Base-by-base conservation (phyloP, 2,888 invertebrate species). In the Ecliptopera silaceata region DNA sequence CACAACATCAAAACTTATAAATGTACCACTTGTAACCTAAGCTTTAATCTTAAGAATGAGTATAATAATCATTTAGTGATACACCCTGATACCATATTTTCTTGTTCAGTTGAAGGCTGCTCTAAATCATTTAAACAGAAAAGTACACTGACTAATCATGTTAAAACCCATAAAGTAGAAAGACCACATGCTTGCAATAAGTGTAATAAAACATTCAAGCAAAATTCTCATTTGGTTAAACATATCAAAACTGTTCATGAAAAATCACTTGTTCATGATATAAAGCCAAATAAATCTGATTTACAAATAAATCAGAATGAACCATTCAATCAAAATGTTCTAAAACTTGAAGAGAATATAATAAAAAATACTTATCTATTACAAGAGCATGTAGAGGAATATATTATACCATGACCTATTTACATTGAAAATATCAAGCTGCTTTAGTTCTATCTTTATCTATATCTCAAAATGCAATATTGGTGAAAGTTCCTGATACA, bases 151-250 rank as follows among this genome's bases (percentile, higher is more conserved):
- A 39, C 11, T 13, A 45, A 45, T 46, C 56, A 56, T 10, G 12
- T 50, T 1, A 41, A 18, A 41, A 17, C 36, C 11, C 56, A 56
- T 13, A 38, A n/a, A n/a, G 26, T 4, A n/a, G 49, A 22, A 39
- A 50, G 10, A 41, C 44, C 32, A 20, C 42, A 34, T 36, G 18
- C 3, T 0, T 56, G 56, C 42, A n/a, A 18, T 17, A 46, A 29
- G 29, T 56, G 56, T 29, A 3, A 34, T 17, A 45, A 5, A n/a
- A 34, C 26, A 2, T 56, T 46, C 15, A 56, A 34, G 26, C 34
- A 46, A 20, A 50, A 41, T 15, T 34, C 8, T 11, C 26, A 50
- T 4, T 29, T 56, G 8, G 29, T 41, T 18, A 56, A 50, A 34
- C 56, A 52, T 10, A 10, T 3, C 15, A 29, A n/a, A 26, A 26